Conservation (phyloP, 2,888 invertebrate species). For the Cerastis leucographa region DNA sequence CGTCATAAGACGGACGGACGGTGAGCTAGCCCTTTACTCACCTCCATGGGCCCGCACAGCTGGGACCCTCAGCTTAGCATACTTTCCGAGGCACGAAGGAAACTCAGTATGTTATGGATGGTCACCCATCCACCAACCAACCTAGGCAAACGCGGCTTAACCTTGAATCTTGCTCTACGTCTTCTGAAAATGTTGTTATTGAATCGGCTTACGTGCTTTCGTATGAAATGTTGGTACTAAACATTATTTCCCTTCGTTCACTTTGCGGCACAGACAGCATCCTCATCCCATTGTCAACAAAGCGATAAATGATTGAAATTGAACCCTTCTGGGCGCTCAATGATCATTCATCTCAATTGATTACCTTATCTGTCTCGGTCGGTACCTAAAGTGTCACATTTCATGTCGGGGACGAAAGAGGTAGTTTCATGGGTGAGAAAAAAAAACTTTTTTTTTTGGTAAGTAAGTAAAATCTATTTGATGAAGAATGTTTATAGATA, state of each 20-base stretch:
- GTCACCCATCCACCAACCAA: no score
- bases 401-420: neutral
- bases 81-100: no score
- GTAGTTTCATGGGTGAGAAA: neutral
- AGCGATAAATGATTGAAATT: conserved; percentile 41
- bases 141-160: no score
- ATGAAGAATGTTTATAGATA: neutral
- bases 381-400: conserved; percentile 31
- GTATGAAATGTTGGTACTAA: neutral
- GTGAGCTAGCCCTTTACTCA: no score
- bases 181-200: no score
- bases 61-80: no score
- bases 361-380: conserved; percentile 19
- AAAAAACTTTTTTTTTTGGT: neutral
- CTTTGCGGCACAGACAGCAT: conserved; percentile 9
- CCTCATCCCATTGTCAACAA: conserved; percentile 32
- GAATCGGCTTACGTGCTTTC: no score
- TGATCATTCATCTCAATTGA: conserved; percentile 57
- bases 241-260: neutral
- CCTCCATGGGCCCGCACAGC: no score
- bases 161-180: no score
- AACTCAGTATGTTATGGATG: no score
- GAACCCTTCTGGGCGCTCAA: conserved; percentile 27
- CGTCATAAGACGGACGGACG: no score
- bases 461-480: neutral